A percentile compares a stretch with the other conserved stretches of the same genome.
These are phyloP conservation scores for Apteryx mantelli DNA, from an alignment of 2,113 vertebrate genomes.

Conservation along the genomic window DNA sequence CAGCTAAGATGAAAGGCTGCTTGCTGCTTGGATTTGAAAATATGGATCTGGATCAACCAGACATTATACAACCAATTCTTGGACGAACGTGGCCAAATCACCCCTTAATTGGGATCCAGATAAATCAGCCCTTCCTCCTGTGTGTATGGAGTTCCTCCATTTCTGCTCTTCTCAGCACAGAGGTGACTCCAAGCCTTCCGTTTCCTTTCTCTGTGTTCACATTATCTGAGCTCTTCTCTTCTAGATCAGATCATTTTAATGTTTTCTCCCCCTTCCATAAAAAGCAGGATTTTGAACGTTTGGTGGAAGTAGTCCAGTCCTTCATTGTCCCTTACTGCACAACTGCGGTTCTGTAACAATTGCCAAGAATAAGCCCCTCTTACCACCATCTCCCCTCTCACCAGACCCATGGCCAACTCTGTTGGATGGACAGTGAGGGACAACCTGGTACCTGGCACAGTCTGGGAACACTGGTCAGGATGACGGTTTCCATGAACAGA, in stretches of 20 bases:
- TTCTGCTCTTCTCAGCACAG: background rate
- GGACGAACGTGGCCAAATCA: background rate
- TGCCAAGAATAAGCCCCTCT: background rate
- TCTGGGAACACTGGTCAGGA: rapidly evolving
- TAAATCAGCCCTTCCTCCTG: background rate
- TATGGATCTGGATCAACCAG: background rate
- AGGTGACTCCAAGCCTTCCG: background rate
- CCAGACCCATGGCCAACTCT: rapidly evolving
- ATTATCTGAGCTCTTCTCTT: background rate
- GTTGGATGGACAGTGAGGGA: background rate
- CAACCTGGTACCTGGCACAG: too few relatives aligned
- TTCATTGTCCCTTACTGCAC: background rate
- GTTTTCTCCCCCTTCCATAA: background rate
- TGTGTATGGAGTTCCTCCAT: background rate
- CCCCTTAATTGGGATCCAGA: background rate
- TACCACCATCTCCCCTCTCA: background rate
- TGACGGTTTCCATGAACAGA: rapidly evolving
- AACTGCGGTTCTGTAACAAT: background rate
- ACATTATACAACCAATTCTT: background rate
- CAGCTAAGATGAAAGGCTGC: background rate
- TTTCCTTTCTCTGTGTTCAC: background rate
- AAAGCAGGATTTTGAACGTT: background rate
- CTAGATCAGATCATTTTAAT: background rate
- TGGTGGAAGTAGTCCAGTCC: background rate
- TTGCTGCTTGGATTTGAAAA: background rate